Base-by-base conservation (phyloP, 64 coral and sea anemone genomes). In the Acropora yongei region DNA sequence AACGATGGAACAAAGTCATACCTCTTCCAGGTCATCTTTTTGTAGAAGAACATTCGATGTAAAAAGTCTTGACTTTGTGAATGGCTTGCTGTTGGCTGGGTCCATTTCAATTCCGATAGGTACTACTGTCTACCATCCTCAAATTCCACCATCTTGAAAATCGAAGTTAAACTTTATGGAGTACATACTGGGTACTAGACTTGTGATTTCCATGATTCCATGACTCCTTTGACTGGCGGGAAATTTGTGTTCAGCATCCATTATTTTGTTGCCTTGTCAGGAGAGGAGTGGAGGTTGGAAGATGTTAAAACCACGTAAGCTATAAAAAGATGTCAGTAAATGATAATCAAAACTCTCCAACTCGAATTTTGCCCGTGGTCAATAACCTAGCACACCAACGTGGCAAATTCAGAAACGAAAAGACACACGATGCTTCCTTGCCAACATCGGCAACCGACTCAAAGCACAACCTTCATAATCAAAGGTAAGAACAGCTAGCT, bases 1-100 rank as follows among this genome's bases (percentile, higher is more conserved):
- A 7, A 7, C 2, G 51, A 55, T 55, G 10, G 14, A 48, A 20
- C 48, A 9, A 8, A 19, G 6, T 47, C 57, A 17, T 86, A 93
- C 91, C 82, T 93, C 91, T 77, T 93, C 91, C 48, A 93, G 63
- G 44, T 93, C 91, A 63, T 93, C 91, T 71, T 93, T 93, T 47
- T 84, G 84, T 49, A 44, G 46, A 61, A 93, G 76, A 87, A 80
- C 91, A 73, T 87, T 93, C 72, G 83, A 51, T 47, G 82, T 84
- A 79, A 93, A 93, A 13, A 93, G 83, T 40, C 91, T 83, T 13
- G 82, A 76, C 44, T 92, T 83, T 16, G 12, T n/a, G 5, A 2
- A 71, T 1, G 13, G 19, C 71, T 84, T 84, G 63, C 45, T 84
- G 61, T 8, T 69, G 45, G 61, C 16, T 48, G 41, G 14, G 2